A percentile compares a stretch with the other conserved stretches of the same genome.
Conservation (phyloP, 1,140 invertebrate species). For the Drosophila teissieri region DNA sequence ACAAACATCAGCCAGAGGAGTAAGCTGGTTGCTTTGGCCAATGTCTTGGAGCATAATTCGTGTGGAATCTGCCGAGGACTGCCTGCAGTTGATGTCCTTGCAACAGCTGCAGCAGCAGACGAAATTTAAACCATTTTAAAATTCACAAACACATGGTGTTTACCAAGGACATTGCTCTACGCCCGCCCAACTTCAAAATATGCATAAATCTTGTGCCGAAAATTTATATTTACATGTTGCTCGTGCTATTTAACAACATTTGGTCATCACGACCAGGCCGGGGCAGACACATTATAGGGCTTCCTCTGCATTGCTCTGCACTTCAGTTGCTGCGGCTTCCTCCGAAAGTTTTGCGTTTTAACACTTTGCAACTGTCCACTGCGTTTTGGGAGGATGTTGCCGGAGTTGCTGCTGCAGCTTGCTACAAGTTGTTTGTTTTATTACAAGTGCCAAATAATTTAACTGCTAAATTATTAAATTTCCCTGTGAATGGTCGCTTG, state of each 20-base stretch:
- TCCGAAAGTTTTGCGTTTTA: slow-evolving; percentile 77
- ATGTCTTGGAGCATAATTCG: slow-evolving; percentile 70
- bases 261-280: slow-evolving; percentile 48
- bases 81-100: slow-evolving; percentile 75
- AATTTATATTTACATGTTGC: slow-evolving; percentile 80
- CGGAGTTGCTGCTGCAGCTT: slow-evolving; percentile 15
- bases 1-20: slow-evolving; percentile 12
- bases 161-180: slow-evolving; percentile 11
- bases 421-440: slow-evolving; percentile 77
- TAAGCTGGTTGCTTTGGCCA: slow-evolving; percentile 42
- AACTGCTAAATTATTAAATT: slow-evolving; percentile 83
- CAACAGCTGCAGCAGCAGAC: slow-evolving; percentile 52
- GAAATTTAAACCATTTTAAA: slow-evolving; percentile 76
- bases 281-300: slow-evolving; percentile 50
- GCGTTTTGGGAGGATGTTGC: slow-evolving; percentile 37
- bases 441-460: slow-evolving; percentile 83
- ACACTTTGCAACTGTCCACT: slow-evolving; percentile 70
- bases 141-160: slow-evolving; percentile 60
- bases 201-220: slow-evolving; percentile 77
- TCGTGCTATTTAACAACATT: slow-evolving; percentile 81
- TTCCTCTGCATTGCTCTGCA: slow-evolving; percentile 1
- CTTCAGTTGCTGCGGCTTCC: slow-evolving; percentile 58
- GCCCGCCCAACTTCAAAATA: slow-evolving; percentile 59
- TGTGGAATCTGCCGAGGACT: slow-evolving; percentile 8
- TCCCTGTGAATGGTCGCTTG: slow-evolving; percentile 72